Conservation (phyloP, 1,140 invertebrate species). For the Drosophila busckii region DNA sequence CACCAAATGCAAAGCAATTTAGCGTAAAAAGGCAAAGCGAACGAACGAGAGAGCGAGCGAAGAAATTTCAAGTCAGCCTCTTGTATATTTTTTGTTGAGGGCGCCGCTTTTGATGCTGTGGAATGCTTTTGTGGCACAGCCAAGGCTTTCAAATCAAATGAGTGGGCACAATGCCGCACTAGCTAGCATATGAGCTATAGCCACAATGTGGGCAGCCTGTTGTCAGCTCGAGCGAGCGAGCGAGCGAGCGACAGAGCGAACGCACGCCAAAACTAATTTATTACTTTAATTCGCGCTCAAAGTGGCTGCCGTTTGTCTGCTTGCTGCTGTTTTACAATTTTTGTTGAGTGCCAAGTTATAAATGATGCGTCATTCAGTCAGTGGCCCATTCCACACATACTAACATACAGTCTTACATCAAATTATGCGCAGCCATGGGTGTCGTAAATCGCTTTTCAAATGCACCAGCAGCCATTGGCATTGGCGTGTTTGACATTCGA, state of each 20-base stretch:
- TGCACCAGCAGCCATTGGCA: conserved; percentile 40
- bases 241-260: neutral
- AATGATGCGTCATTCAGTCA: conserved; percentile 53
- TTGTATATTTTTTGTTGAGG: conserved; percentile 39
- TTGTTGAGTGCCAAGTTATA: conserved; percentile 57
- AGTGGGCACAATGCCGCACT: conserved; percentile 52
- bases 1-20: conserved; percentile 54
- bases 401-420: conserved; percentile 26
- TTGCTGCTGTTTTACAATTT: conserved; percentile 57
- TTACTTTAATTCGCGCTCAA: conserved; percentile 61
- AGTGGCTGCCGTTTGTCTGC: conserved; percentile 56
- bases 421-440: conserved; percentile 55
- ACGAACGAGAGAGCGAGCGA: neutral
- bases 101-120: conserved; percentile 24
- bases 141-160: conserved; percentile 60
- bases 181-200: too few relatives aligned
- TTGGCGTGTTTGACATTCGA: conserved; percentile 23
- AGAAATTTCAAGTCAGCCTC: conserved; percentile 37
- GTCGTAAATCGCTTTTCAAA: conserved; percentile 60
- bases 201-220: conserved; percentile 19
- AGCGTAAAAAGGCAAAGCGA: conserved; percentile 45
- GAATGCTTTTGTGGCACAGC: conserved; percentile 40
- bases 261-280: conserved; percentile 55
- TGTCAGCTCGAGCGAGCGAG: neutral
- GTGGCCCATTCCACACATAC: neutral